Evolutionary conservation across 1,140 invertebrate species (phyloP).

Genomic region (Lepidurus packardi): DNA sequence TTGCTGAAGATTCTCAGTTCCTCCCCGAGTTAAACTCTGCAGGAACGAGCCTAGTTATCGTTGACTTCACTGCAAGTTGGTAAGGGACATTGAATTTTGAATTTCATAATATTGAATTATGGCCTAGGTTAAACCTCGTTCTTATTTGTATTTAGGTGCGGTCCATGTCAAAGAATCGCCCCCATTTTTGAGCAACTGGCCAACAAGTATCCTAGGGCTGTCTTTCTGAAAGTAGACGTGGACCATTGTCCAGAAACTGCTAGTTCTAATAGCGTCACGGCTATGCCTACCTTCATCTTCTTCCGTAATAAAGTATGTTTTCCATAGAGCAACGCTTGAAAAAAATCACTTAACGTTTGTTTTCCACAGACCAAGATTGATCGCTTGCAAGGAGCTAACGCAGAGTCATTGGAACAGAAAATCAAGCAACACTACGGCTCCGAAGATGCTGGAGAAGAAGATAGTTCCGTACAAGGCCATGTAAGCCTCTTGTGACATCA

Average conservation of each 20-base stretch:
- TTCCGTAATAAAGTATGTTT: constrained; percentile 69
- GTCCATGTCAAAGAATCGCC: constrained; percentile 87
- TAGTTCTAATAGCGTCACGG: constrained; percentile 72
- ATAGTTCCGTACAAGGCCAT: constrained; percentile 67
- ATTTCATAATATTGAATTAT: constrained; percentile 29
- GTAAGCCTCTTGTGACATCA: constrained; percentile 49
- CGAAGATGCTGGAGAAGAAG: constrained; percentile 49
- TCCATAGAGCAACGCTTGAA: constrained; percentile 24
- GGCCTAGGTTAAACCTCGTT: constrained; percentile 17
- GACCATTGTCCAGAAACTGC: constrained; percentile 82
- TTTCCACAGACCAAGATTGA: constrained; percentile 64
- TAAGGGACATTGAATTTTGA: constrained; percentile 46
- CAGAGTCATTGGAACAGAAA: constrained; percentile 72
- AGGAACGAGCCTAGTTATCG: constrained; percentile 81
- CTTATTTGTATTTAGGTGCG: constrained; percentile 62
- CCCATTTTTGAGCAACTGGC: constrained; percentile 83
- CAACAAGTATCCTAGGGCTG: constrained; percentile 73
- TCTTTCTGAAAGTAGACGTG: constrained; percentile 94
- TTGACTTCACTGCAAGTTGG: constrained; percentile 89
- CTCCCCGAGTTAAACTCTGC: constrained; percentile 70
- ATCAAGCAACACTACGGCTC: constrained; percentile 78
- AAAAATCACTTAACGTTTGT: constrained; percentile 30
- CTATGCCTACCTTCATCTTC: constrained; percentile 98
- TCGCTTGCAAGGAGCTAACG: constrained; percentile 75
- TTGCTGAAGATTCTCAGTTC: constrained; percentile 72